Percentiles rank a stretch among this genome's conserved stretches.
Conservation (phyloP, 2,888 invertebrate species). For the Mesorhabditis sp. region DNA sequence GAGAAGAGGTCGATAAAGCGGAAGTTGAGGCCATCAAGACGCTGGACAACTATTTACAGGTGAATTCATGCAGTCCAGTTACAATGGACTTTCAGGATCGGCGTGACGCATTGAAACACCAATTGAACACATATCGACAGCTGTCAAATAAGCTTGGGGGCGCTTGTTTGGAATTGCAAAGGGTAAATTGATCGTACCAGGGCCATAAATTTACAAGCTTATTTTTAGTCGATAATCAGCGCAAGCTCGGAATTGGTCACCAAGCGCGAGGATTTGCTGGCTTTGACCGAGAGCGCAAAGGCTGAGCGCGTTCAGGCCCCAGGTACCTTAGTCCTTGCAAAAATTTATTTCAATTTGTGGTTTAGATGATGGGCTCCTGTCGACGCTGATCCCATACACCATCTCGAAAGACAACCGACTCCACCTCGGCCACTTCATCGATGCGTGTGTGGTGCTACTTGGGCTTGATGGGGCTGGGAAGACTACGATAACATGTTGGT, state of each 20-base stretch:
- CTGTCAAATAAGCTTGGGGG: conserved; percentile 9
- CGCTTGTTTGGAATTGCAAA: conserved; percentile 19
- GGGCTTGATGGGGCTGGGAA: conserved; percentile 67
- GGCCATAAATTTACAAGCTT: too few relatives aligned
- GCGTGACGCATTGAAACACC: too few relatives aligned
- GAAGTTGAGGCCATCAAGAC: conserved; percentile 15
- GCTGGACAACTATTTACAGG: conserved; percentile 5
- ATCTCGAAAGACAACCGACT: conserved; percentile 68
- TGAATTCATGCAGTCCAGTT: too few relatives aligned
- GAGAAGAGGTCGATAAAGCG: conserved; percentile 13
- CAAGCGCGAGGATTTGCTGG: conserved; percentile 24
- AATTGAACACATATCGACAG: too few relatives aligned
- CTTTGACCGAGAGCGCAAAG: conserved; percentile 20
- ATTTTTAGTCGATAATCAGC: too few relatives aligned
- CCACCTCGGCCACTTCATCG: conserved; percentile 64
- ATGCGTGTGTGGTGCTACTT: conserved; percentile 53
- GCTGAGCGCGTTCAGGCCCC: conserved; percentile 19
- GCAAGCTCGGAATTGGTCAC: too few relatives aligned
- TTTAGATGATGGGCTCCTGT: conserved; percentile 42
- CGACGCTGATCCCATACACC: conserved; percentile 66
- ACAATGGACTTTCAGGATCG: too few relatives aligned
- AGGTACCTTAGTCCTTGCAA: conserved; percentile 1
- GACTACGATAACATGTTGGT: conserved; percentile 57
- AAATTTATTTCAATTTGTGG: neutral
- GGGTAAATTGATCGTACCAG: too few relatives aligned